Base-by-base conservation (phyloP, 2,888 invertebrate species). In the Orgyia antiqua region DNA sequence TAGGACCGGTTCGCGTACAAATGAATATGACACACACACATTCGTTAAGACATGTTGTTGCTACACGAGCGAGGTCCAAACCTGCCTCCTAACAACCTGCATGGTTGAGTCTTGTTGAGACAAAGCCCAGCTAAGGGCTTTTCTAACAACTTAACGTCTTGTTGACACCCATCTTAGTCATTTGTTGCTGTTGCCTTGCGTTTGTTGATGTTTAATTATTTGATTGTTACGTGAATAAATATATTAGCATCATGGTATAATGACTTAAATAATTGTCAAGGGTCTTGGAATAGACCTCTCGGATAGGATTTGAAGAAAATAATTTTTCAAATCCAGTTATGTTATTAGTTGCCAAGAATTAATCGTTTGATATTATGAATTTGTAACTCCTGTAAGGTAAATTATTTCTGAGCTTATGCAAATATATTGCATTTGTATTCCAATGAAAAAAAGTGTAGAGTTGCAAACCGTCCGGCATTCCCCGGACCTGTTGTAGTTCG, bases 1-100 rank as follows among this genome's bases (percentile, higher is more conserved):
- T 65, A 57, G 44, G 76, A 78, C 78, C 79, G 79, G 80, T 79
- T 73, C 58, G 58, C 51, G 58, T 55, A 59, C 58, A 53, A 52
- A 44, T 52, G 49, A 53, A 47, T 46, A 51, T 50, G 36, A 44
- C 41, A 57, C 53, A 42, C 57, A 51, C 55, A 62, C 62, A 59
- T 43, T 39, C 45, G 34, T 37, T 31, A 31, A 30, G 33, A 43
- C 41, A 24, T 36, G 35, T 51, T 50, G 49, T 60, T 52, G 41
- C 50, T 44, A 56, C 56, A 53, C 58, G 38, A 35, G 39, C 42
- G 51, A 47, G 36, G 35, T 54, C 49, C 56, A 50, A 64, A 65
- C 68, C 59, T 64, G 67, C 49, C 51, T 52, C 40, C 35, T 42
- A 39, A 45, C 37, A 51, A 45, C 48, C 51, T 51, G 42, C 48